Evolutionary conservation across 2,113 vertebrate genomes (phyloP).

Genomic region (Cololabis saira): DNA sequence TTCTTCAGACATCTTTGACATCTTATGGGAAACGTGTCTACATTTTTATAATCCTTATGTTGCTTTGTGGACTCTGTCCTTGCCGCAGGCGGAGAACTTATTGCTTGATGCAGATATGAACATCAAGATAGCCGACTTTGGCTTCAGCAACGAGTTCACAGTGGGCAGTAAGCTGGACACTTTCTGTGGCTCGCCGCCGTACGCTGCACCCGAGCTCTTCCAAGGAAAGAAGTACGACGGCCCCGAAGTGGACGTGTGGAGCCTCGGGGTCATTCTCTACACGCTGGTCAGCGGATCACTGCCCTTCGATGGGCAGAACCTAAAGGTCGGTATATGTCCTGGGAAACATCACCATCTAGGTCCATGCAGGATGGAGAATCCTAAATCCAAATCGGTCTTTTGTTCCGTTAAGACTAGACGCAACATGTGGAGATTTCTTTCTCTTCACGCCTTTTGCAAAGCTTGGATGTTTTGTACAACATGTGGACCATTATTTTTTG

Average conservation of each 20-base stretch:
- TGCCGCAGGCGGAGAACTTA: conserved; percentile 93
- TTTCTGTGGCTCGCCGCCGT: conserved; percentile 95
- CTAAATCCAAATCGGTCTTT: not conserved
- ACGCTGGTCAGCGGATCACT: conserved; percentile 95
- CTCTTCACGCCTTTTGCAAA: no score
- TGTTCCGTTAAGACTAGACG: not conserved
- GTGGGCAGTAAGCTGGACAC: conserved; percentile 97
- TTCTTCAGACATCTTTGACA: not conserved
- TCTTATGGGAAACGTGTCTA: not conserved
- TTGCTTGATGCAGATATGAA: conserved; percentile 97
- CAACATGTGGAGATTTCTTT: not conserved
- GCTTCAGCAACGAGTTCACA: conserved; percentile 98
- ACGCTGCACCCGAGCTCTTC: conserved; percentile 95
- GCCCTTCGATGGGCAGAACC: conserved; percentile 96
- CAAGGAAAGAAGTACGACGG: conserved; percentile 98
- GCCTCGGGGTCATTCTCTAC: conserved; percentile 95
- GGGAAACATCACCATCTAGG: not conserved
- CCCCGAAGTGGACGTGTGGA: conserved; percentile 97
- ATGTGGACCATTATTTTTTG: no score
- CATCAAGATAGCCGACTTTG: conserved; percentile 99
- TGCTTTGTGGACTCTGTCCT: conserved; percentile 30
- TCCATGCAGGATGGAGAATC: not conserved
- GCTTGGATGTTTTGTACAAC: no score
- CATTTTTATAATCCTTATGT: not conserved
- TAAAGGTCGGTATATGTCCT: conserved; percentile 84